phyloP scores from a whole-genome alignment of 2,888 invertebrate species.

The Atrina japonica region DNA sequence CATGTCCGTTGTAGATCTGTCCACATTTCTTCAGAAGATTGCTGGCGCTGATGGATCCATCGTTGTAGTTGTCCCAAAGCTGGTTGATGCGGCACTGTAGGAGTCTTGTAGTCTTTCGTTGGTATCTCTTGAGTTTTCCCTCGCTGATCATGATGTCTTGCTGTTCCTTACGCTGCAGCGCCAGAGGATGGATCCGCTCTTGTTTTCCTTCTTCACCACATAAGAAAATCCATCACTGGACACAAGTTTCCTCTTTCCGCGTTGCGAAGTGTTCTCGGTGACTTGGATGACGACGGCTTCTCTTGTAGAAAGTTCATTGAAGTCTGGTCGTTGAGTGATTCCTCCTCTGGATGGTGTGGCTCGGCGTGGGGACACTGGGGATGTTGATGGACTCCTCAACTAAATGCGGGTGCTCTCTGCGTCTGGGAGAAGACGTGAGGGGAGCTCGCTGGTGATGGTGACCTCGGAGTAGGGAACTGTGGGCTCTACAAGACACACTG shows the following conservation, averaged over 20 bases:
- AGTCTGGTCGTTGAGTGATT: slow-evolving; percentile 8
- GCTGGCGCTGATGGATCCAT: too few species aligned
- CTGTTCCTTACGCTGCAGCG: slow-evolving; percentile 16
- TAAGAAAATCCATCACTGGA: slow-evolving; percentile 17
- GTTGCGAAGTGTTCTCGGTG: too few species aligned
- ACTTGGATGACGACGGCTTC: slow-evolving; percentile 15
- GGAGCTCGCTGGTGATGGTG: too few species aligned
- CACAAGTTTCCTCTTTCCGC: too few species aligned
- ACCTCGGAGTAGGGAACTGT: slow-evolving; percentile 14
- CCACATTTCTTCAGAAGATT: too few species aligned
- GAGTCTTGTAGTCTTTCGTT: too few species aligned
- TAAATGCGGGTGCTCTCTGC: slow-evolving; percentile 14
- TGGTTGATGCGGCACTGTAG: too few species aligned
- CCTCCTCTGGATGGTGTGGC: too few species aligned
- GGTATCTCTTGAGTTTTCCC: too few species aligned
- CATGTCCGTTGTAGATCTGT: too few species aligned
- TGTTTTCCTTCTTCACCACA: slow-evolving; percentile 14
- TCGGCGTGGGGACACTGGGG: slow-evolving; percentile 8
- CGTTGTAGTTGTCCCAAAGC: too few species aligned
- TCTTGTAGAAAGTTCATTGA: slow-evolving; percentile 7
- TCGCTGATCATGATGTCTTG: slow-evolving; percentile 14
- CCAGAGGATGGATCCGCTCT: slow-evolving; percentile 17
- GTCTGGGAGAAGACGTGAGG: slow-evolving; percentile 3
- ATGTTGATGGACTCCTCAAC: slow-evolving; percentile 14
- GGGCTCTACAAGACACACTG: too few species aligned